Evolutionary conservation across 2,888 invertebrate genomes (phyloP), one percentile per base, ranked within the genome.

Genomic region (Ceratothoa steindachneri): DNA sequence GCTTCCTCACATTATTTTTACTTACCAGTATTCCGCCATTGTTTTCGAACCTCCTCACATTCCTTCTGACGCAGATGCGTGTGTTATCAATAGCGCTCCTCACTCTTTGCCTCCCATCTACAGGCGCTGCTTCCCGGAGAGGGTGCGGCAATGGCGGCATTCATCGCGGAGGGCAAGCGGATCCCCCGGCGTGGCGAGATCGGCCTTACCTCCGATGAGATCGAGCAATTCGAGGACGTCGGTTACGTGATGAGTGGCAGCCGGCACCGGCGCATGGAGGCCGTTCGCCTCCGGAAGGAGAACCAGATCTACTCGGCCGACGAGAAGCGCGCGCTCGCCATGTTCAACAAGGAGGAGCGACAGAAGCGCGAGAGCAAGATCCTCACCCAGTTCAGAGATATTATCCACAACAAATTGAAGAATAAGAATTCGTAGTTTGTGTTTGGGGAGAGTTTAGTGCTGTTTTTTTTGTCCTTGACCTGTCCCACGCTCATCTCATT

Each of bases 301-400:
- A 99, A 99, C 88, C 99, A 99, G 87, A 96, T 99, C 83, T 97
- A 98, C 87, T 96, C 96, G 4, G 99, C 98, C 0, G 99, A 99
- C 85, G 99, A 99, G 85, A 99, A 99, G 85, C 89, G 99, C 72
- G 97, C 98, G 3, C 87, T 99, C 77, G 96, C 96, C 0, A 96
- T 95, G 89, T 99, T 99, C 86, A 97, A 97, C 85, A 95, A 97
- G 85, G 98, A 98, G 85, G 98, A 98, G 85, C 87, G 98, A 76
- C 90, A 92, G 82, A 98, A 98, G 86, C 87, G 97, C 29, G 98
- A 99, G 86, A 93, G 93, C 83, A 92, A 94, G 82, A 97, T 99
- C 83, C 87, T 99, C 71, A 90, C 93, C 69, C 98, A 99, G 86
- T 97, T 98, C 86, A 89, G 92, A 77, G 93, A 93, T 82, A 93